phyloP scores from a whole-genome alignment of 2,113 vertebrate genomes.

The Glareola pratincola region DNA sequence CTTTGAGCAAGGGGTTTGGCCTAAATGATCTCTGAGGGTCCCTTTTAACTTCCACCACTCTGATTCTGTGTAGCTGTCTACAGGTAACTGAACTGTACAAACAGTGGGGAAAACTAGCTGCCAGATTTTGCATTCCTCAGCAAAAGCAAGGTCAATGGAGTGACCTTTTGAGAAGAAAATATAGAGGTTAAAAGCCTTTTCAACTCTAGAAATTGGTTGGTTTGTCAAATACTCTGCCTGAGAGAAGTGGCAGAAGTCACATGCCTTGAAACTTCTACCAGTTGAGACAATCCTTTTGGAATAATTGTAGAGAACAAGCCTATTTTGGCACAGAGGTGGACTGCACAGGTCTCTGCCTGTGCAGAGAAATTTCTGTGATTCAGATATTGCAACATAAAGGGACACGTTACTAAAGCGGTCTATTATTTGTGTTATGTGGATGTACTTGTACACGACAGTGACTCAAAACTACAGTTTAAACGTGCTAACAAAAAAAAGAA shows the following conservation, averaged over 20 bases:
- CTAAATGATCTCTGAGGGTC: not conserved
- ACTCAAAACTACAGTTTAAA: not conserved
- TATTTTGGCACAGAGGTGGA: not conserved
- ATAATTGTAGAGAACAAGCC: not conserved
- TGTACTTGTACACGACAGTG: not conserved
- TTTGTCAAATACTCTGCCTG: not conserved
- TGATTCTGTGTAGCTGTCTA: not conserved
- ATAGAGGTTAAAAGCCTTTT: not conserved
- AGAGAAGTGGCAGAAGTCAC: not conserved
- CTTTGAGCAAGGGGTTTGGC: not conserved
- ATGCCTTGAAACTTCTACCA: not conserved
- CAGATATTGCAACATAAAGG: slow-evolving; percentile 26
- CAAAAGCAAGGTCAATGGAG: not conserved
- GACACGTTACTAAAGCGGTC: not conserved
- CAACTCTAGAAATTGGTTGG: not conserved
- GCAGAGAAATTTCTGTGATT: not conserved
- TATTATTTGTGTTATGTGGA: not conserved
- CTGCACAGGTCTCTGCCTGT: slow-evolving; percentile 6
- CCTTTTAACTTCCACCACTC: not conserved
- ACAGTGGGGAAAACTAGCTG: not conserved
- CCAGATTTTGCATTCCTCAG: not conserved
- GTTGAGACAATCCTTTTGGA: not conserved
- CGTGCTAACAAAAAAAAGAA: not conserved
- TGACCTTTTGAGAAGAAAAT: not conserved
- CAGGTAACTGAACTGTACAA: not conserved